These are phyloP conservation scores for Siderastrea radians DNA, from an alignment of 92 coral and sea anemone genomes.

Conservation along the genomic window DNA sequence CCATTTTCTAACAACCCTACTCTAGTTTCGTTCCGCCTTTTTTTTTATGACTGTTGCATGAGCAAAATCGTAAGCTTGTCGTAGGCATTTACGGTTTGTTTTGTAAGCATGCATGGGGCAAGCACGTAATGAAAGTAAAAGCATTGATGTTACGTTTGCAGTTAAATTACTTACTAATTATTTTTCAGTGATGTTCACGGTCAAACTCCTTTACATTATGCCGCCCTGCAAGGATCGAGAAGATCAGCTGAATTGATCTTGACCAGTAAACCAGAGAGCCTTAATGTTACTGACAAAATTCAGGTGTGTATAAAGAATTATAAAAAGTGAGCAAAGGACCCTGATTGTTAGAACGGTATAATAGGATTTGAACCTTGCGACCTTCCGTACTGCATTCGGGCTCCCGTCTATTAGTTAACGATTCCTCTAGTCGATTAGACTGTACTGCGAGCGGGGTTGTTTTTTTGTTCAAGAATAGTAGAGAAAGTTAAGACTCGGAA, in stretches of 20 bases:
- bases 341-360: too few species aligned
- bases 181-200: constrained; percentile 78
- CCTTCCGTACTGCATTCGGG: too few species aligned
- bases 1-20: background rate
- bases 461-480: too few species aligned
- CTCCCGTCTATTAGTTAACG: too few species aligned
- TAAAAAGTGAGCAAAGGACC: too few species aligned
- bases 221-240: constrained; percentile 84
- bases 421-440: too few species aligned
- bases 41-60: background rate
- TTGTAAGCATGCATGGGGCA: too few species aligned
- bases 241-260: constrained; percentile 81
- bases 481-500: too few species aligned
- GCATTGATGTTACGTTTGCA: background rate
- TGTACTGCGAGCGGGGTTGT: too few species aligned
- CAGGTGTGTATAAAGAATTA: constrained; percentile 46
- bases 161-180: background rate
- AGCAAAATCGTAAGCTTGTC: background rate
- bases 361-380: too few species aligned
- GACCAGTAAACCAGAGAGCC: constrained; percentile 82
- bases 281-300: constrained; percentile 82
- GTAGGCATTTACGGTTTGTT: too few species aligned
- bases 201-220: constrained; percentile 91
- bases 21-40: background rate
- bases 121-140: background rate